Conservation (phyloP, 1,140 invertebrate species). For the Cyclina sinensis region DNA sequence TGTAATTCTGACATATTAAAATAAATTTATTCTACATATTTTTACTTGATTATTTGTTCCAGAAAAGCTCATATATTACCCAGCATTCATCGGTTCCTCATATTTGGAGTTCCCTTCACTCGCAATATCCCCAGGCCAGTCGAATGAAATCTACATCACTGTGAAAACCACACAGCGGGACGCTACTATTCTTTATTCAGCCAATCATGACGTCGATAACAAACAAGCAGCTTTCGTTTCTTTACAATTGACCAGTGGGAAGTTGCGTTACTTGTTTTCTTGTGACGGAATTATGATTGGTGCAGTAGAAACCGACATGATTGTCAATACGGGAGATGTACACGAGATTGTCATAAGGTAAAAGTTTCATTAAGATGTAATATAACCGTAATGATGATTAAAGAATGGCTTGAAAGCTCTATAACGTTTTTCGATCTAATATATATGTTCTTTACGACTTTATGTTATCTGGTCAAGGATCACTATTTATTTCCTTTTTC, state of each 20-base stretch:
- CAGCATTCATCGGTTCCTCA: conserved; percentile 21
- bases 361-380: no score
- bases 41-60: not conserved
- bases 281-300: not conserved
- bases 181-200: conserved; percentile 13
- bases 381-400: no score
- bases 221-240: not conserved
- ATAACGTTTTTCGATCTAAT: no score
- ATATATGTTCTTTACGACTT: no score
- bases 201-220: conserved; percentile 11
- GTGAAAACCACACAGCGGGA: conserved; percentile 21
- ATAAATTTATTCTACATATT: no score
- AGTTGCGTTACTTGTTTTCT: conserved; percentile 25
- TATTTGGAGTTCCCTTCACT: conserved; percentile 6
- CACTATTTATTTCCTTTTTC: no score
- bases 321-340: conserved; percentile 26
- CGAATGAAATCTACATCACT: conserved; percentile 31
- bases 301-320: not conserved
- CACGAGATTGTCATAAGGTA: conserved; percentile 35
- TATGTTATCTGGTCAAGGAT: no score
- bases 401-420: no score
- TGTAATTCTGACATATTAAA: no score
- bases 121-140: not conserved
- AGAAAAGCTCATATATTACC: conserved; percentile 44
- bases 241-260: conserved; percentile 25